These are phyloP conservation scores for Macrobrachium nipponense DNA, from an alignment of 1,140 invertebrate species.

Conservation along the genomic window DNA sequence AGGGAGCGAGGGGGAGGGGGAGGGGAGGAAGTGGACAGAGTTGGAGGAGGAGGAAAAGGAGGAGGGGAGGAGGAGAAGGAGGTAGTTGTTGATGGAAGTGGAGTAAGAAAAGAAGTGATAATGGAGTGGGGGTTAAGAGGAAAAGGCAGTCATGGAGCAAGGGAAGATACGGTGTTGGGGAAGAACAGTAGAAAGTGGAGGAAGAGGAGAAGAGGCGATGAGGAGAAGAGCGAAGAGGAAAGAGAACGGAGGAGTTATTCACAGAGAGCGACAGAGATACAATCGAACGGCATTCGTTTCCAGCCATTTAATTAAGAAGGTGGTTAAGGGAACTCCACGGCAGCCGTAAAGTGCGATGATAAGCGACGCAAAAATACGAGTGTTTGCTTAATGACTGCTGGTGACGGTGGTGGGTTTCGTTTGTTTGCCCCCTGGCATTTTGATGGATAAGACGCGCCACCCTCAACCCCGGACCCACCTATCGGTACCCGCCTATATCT, in stretches of 20 bases:
- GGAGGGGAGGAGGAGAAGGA: neutral
- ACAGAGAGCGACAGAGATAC: neutral
- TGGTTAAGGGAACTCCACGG: neutral
- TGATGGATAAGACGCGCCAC: neutral
- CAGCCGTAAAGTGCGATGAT: conserved; percentile 26
- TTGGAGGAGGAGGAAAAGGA: neutral
- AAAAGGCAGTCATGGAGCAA: neutral
- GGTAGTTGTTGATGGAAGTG: neutral
- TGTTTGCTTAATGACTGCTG: conserved; percentile 45
- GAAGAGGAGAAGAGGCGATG: neutral
- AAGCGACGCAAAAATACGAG: conserved; percentile 32
- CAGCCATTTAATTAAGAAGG: conserved; percentile 44
- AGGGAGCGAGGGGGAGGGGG: neutral
- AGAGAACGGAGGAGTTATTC: neutral
- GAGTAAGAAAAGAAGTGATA: neutral
- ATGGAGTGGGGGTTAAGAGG: neutral
- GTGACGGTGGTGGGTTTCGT: neutral
- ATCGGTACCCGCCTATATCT: neutral
- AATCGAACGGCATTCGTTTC: conserved; percentile 28
- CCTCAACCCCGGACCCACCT: neutral
- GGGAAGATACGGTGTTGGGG: neutral
- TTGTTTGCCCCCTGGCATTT: neutral
- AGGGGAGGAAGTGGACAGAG: neutral
- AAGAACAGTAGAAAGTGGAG: neutral
- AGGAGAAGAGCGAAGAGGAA: neutral